These are phyloP conservation scores for Ifrita kowaldi DNA, from an alignment of 2,113 vertebrate genomes.

Conservation along the genomic window DNA sequence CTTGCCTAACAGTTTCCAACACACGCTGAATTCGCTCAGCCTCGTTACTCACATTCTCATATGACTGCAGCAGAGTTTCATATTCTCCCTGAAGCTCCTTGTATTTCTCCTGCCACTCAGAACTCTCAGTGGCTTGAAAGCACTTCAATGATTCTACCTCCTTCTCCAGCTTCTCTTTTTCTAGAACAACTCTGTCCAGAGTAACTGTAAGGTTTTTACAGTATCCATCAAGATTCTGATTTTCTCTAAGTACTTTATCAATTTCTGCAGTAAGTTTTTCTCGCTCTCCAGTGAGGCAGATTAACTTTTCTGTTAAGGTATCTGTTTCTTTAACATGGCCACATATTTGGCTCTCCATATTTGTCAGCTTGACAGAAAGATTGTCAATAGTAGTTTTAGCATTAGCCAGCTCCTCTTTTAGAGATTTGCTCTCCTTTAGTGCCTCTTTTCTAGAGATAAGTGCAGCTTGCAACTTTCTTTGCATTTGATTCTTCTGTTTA, in stretches of 20 bases:
- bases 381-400: slow-evolving; percentile 62
- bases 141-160: slow-evolving; percentile 76
- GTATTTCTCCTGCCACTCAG: slow-evolving; percentile 83
- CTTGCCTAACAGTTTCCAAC: slow-evolving; percentile 84
- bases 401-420: slow-evolving; percentile 79
- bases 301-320: slow-evolving; percentile 61
- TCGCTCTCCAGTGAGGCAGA: slow-evolving; percentile 73
- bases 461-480: slow-evolving; percentile 93
- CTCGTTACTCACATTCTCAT: slow-evolving; percentile 93
- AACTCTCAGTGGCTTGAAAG: slow-evolving; percentile 65
- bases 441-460: slow-evolving; percentile 92
- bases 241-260: slow-evolving; percentile 81
- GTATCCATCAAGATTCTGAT: slow-evolving; percentile 81
- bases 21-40: slow-evolving; percentile 85
- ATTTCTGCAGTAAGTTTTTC: slow-evolving; percentile 82
- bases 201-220: slow-evolving; percentile 87
- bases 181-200: slow-evolving; percentile 78
- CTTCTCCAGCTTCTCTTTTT: slow-evolving; percentile 79
- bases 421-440: slow-evolving; percentile 83
- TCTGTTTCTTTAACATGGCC: slow-evolving; percentile 61
- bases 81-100: slow-evolving; percentile 88
- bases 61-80: slow-evolving; percentile 90
- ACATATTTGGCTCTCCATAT: slow-evolving; percentile 70
- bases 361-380: slow-evolving; percentile 71
- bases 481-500: slow-evolving; percentile 81